phyloP scores from a whole-genome alignment of 2,113 vertebrate species.

The Tor tambroides region DNA sequence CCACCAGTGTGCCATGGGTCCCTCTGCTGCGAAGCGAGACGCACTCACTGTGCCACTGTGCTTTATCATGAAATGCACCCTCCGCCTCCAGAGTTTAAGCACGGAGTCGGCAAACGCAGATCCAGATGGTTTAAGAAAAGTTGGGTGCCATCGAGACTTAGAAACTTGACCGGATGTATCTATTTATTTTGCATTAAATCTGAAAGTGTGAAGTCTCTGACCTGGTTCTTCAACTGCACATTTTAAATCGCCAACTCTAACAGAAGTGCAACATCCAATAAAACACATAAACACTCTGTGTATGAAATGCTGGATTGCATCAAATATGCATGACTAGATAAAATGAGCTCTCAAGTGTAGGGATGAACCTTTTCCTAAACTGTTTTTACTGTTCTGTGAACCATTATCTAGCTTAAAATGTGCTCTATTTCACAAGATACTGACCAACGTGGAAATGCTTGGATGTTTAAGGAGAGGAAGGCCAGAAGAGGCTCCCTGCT shows the following conservation, averaged over 20 bases:
- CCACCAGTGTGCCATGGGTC: constrained; percentile 26
- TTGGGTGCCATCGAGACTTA: background rate
- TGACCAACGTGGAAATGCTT: constrained; percentile 20
- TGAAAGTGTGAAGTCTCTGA: constrained; percentile 5
- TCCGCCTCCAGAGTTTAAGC: constrained; percentile 52
- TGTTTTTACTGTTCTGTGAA: constrained; percentile 66
- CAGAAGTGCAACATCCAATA: constrained; percentile 42
- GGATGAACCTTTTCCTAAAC: constrained; percentile 60
- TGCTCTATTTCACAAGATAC: background rate
- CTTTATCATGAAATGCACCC: constrained; percentile 58
- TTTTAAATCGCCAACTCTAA: constrained; percentile 37
- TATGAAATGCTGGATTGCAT: background rate
- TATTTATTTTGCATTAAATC: constrained; percentile 10
- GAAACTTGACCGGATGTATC: background rate
- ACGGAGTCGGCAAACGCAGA: constrained; percentile 49
- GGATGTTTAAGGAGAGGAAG: constrained; percentile 31
- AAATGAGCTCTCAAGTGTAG: background rate
- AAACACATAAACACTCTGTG: constrained; percentile 39
- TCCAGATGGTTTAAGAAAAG: constrained; percentile 38
- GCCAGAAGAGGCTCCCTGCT: constrained; percentile 63
- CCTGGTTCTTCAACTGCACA: constrained; percentile 21
- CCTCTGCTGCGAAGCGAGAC: constrained; percentile 59
- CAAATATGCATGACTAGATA: background rate
- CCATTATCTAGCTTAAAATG: constrained; percentile 66
- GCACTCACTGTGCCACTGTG: constrained; percentile 41